phyloP scores from a whole-genome alignment of 2,113 vertebrate genomes.

The Excalfactoria chinensis region DNA sequence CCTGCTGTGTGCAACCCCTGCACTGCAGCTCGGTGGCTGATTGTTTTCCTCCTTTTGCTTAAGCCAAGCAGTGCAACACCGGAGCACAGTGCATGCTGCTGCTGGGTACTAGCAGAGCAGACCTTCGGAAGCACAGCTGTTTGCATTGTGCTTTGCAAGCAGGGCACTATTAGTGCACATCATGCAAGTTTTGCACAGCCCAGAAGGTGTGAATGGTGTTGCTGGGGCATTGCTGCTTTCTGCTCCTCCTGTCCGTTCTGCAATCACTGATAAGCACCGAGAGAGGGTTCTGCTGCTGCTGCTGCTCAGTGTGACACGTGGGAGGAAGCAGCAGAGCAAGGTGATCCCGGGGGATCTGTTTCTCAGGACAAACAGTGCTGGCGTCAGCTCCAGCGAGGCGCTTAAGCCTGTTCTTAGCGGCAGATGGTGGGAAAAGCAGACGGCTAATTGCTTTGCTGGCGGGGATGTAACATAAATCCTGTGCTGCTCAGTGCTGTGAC shows the following conservation, averaged over 20 bases:
- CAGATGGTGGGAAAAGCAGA: background rate
- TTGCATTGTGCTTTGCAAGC: background rate
- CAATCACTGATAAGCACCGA: background rate
- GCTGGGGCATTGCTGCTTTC: background rate
- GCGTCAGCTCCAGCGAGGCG: background rate
- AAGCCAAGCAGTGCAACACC: background rate
- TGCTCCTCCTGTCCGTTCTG: background rate
- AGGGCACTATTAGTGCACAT: no score
- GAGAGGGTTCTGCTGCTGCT: background rate
- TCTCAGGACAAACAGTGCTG: background rate
- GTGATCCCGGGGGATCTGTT: background rate
- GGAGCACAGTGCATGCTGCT: fast-evolving
- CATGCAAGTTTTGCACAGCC: background rate
- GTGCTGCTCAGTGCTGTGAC: background rate
- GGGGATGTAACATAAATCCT: background rate
- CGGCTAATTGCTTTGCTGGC: background rate
- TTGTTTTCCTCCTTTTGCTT: background rate
- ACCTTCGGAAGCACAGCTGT: no score
- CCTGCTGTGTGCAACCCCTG: fast-evolving
- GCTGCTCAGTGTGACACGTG: background rate
- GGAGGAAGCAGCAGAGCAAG: background rate
- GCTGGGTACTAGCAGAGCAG: background rate
- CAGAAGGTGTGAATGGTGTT: no score
- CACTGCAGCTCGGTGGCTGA: fast-evolving
- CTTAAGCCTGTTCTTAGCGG: background rate